Evolutionary conservation across 2,113 vertebrate species (phyloP).

Genomic region (Verasper variegatus): DNA sequence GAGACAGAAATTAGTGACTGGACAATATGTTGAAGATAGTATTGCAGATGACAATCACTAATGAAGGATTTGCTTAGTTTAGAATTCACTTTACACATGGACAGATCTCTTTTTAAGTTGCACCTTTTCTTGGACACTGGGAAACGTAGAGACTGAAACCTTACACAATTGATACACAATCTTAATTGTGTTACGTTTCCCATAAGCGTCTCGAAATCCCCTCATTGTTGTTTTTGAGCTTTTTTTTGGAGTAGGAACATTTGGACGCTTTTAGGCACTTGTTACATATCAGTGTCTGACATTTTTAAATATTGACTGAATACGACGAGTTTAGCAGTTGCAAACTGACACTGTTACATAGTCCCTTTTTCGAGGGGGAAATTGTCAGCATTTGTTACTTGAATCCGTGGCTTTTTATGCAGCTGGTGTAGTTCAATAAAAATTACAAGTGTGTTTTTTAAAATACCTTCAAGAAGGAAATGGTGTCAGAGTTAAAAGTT

Average conservation of each 20-base stretch:
- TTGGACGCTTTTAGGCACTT: background rate
- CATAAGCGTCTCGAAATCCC: background rate
- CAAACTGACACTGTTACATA: background rate
- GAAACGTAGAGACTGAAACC: background rate
- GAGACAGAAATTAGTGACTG: background rate
- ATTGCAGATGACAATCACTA: constrained; percentile 69
- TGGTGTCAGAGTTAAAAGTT: background rate
- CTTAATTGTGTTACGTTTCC: background rate
- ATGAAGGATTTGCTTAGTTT: constrained; percentile 33
- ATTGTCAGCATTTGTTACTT: constrained; percentile 28
- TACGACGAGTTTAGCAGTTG: background rate
- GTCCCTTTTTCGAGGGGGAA: background rate
- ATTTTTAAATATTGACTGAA: constrained; percentile 25
- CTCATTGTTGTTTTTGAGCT: background rate
- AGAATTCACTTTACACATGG: constrained; percentile 5
- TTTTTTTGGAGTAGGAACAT: background rate
- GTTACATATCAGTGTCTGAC: background rate
- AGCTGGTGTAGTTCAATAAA: background rate
- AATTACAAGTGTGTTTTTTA: background rate
- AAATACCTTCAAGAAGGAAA: background rate
- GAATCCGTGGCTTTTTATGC: constrained; percentile 25
- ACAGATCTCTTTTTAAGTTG: constrained; percentile 13
- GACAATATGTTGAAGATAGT: constrained; percentile 14
- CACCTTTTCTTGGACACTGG: constrained; percentile 6
- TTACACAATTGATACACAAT: background rate